Evolutionary conservation across 2,888 invertebrate species (phyloP).

Genomic region (Catocala fraxini): DNA sequence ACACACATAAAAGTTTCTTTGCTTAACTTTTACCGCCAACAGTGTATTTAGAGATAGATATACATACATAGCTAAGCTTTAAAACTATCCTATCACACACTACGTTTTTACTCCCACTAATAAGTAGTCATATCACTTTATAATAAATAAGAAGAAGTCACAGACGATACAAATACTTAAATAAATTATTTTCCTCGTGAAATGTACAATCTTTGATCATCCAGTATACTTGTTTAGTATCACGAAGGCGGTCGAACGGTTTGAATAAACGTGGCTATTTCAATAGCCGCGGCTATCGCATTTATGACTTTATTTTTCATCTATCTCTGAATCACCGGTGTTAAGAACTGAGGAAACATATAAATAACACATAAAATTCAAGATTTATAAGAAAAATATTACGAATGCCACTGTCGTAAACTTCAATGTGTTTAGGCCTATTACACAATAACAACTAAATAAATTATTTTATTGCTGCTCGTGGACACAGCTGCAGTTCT

Average conservation of each 20-base stretch:
- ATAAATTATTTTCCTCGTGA: slow-evolving; percentile 28
- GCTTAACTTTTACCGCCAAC: too few species aligned
- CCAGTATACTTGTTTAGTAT: slow-evolving; percentile 11
- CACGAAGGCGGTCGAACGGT: slow-evolving; percentile 25
- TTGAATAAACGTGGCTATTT: slow-evolving; percentile 45
- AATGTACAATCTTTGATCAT: slow-evolving; percentile 11
- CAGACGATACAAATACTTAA: slow-evolving; percentile 19
- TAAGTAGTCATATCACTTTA: too few species aligned
- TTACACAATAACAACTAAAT: slow-evolving; percentile 2
- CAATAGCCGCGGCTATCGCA: slow-evolving; percentile 29
- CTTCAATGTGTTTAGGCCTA: slow-evolving; percentile 12
- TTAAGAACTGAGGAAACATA: slow-evolving; percentile 23
- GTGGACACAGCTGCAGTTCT: too few species aligned
- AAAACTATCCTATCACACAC: too few species aligned
- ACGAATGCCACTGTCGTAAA: slow-evolving; percentile 12
- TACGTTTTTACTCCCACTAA: too few species aligned
- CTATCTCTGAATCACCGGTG: slow-evolving; percentile 30
- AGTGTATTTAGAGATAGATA: too few species aligned
- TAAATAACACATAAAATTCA: slow-evolving; percentile 28
- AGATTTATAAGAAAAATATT: slow-evolving; percentile 15
- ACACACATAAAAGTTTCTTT: too few species aligned
- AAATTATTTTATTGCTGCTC: background rate
- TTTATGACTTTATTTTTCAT: slow-evolving; percentile 49
- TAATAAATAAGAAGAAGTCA: too few species aligned
- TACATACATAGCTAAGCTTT: too few species aligned